A percentile compares a stretch with the other conserved stretches of the same genome.
Conservation (phyloP, 2,113 vertebrate genomes). For the Corythaeola cristata region DNA sequence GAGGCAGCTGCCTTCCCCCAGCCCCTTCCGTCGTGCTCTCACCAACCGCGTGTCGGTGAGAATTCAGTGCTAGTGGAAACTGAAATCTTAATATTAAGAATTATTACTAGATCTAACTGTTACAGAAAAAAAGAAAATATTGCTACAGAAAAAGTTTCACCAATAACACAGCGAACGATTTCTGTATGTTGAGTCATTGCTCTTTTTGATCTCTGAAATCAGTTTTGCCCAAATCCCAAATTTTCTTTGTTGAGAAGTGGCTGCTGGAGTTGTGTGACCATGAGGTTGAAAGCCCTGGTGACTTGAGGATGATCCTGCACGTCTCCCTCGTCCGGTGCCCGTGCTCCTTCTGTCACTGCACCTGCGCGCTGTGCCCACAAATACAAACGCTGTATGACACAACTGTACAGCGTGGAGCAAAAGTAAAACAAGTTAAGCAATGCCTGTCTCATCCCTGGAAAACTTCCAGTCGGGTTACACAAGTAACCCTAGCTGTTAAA, state of each 20-base stretch:
- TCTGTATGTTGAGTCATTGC: background rate
- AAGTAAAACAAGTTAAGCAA: too few species aligned
- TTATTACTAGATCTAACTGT: background rate
- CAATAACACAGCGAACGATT: background rate
- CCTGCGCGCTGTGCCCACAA: background rate
- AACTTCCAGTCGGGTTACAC: too few species aligned
- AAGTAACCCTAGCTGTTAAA: too few species aligned
- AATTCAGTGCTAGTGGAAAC: background rate
- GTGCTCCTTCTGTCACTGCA: background rate
- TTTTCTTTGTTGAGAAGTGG: background rate
- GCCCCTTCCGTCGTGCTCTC: fast-evolving
- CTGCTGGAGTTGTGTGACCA: background rate
- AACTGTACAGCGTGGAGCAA: too few species aligned
- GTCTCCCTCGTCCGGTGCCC: background rate
- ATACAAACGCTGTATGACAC: too few species aligned
- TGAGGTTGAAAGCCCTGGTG: background rate
- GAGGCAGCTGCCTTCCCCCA: background rate
- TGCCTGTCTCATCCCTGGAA: too few species aligned
- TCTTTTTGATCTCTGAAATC: background rate
- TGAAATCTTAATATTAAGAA: background rate
- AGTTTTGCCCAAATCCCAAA: background rate
- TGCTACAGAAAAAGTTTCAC: background rate
- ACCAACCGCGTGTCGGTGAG: background rate
- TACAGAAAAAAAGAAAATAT: background rate
- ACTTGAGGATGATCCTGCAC: background rate